phyloP scores from a whole-genome alignment of 1,140 invertebrate species.

The Amyelois transitella region DNA sequence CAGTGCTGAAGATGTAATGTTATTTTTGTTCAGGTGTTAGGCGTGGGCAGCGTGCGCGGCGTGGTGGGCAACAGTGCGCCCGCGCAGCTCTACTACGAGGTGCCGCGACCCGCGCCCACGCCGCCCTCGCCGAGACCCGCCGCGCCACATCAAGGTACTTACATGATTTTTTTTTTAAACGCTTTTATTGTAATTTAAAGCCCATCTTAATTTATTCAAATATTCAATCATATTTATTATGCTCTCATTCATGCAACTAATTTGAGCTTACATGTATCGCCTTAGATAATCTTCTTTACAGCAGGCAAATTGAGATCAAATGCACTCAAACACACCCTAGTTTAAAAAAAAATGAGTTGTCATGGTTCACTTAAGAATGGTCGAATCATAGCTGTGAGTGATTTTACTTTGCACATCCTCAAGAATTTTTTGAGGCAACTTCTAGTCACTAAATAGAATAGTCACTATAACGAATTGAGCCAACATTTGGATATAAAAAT shows the following conservation, averaged over 20 bases:
- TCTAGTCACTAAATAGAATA: background rate
- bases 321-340: too few species aligned
- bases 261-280: background rate
- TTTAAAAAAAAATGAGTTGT: too few species aligned
- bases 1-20: background rate
- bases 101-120: conserved; percentile 29
- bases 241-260: background rate
- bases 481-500: too few species aligned
- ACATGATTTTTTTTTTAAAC: background rate
- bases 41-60: conserved; percentile 49
- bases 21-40: conserved; percentile 36
- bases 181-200: too few species aligned
- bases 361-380: too few species aligned
- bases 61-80: conserved; percentile 63
- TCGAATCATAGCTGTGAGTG: background rate
- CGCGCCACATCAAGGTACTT: conserved; percentile 2
- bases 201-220: background rate
- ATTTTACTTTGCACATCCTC: background rate
- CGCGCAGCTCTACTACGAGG: conserved; percentile 60
- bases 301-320: too few species aligned
- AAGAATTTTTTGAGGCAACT: background rate
- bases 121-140: background rate
- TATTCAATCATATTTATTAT: background rate
- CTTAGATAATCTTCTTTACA: too few species aligned
- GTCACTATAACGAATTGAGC: too few species aligned